Percentiles rank a stretch among this genome's conserved stretches.
These are phyloP conservation scores for Aethes cnicana DNA, from an alignment of 2,888 invertebrate genomes.

Conservation along the genomic window DNA sequence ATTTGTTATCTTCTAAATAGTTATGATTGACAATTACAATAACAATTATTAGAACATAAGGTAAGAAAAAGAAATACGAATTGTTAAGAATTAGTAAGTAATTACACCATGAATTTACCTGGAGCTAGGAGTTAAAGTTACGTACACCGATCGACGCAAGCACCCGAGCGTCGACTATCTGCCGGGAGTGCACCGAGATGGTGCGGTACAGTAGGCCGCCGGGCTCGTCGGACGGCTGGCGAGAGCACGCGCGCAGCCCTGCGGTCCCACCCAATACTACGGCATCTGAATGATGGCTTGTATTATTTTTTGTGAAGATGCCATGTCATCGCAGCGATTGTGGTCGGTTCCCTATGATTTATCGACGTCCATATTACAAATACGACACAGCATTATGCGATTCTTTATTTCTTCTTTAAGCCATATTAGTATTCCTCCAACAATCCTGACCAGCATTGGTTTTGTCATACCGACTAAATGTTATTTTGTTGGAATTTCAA, in stretches of 20 bases:
- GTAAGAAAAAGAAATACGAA: no score
- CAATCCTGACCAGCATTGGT: constrained; percentile 75
- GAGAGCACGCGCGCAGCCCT: constrained; percentile 58
- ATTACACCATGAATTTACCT: no score
- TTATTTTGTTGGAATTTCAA: constrained; percentile 81
- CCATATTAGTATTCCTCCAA: constrained; percentile 81
- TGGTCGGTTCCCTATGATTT: constrained; percentile 81
- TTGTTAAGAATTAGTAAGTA: no score
- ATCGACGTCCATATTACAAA: constrained; percentile 81
- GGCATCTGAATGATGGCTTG: constrained; percentile 77
- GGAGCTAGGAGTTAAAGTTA: no score
- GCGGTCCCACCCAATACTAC: constrained; percentile 76
- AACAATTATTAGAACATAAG: no score
- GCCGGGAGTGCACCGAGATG: no score
- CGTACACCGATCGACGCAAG: no score
- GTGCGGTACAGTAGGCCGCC: no score
- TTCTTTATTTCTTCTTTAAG: constrained; percentile 81
- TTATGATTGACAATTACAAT: no score
- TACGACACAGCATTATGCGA: constrained; percentile 80
- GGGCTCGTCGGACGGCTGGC: neutral
- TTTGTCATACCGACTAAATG: constrained; percentile 82
- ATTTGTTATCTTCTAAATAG: no score
- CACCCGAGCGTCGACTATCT: no score
- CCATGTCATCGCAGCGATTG: constrained; percentile 82
- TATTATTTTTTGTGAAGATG: constrained; percentile 79